phyloP scores from a whole-genome alignment of 2,113 vertebrate genomes.

The Paracanthobrama guichenoti region DNA sequence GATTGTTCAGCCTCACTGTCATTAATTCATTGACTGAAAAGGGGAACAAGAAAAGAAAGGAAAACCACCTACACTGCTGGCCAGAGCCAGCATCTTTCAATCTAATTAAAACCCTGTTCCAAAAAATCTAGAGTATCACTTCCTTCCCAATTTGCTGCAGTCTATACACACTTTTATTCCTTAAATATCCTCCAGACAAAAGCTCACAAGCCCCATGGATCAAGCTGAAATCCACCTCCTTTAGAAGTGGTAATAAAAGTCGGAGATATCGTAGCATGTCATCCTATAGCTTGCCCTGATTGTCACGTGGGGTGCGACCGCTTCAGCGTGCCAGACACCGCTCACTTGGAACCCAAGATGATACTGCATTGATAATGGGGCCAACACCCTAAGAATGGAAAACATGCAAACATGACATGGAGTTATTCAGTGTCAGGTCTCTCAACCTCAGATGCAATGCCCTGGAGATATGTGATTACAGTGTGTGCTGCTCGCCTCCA shows the following conservation, averaged over 20 bases:
- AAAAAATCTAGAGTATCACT: constrained; percentile 43
- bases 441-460: constrained; percentile 27
- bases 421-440: constrained; percentile 46
- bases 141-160: constrained; percentile 40
- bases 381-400: constrained; percentile 52
- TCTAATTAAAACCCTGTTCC: constrained; percentile 48
- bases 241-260: constrained; percentile 52
- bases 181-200: constrained; percentile 45
- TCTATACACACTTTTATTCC: constrained; percentile 44
- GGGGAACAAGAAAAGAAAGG: background rate
- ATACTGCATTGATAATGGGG: constrained; percentile 49
- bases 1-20: constrained; percentile 26
- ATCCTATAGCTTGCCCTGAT: constrained; percentile 36
- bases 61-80: constrained; percentile 37
- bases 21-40: constrained; percentile 47
- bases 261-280: constrained; percentile 47
- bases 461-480: constrained; percentile 57
- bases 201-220: constrained; percentile 12
- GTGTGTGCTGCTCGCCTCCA: constrained; percentile 29
- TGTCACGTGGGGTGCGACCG: constrained; percentile 36
- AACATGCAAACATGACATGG: constrained; percentile 59
- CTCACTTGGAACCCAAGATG: constrained; percentile 47
- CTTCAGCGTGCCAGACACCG: constrained; percentile 16
- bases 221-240: constrained; percentile 49
- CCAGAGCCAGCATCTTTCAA: constrained; percentile 40